Base-by-base conservation (phyloP, 2,797 vertebrate species). In the Bovichtus diacanthus region DNA sequence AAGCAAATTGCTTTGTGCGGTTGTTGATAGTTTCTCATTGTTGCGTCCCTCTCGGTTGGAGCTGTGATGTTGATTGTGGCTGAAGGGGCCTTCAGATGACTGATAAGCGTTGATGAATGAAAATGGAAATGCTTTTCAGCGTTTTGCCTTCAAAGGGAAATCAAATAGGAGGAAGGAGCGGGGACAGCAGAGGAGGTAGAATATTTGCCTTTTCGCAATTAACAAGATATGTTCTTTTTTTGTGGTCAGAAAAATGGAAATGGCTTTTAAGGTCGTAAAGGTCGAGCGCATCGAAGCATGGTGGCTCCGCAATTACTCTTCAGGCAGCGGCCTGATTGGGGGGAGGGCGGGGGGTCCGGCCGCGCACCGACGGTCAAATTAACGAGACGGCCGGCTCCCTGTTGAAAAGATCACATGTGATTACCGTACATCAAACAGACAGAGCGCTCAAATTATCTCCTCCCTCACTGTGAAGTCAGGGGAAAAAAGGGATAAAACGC, bases 331-430 rank as follows among this genome's bases (percentile, higher is more conserved):
- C 38, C 70, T 84, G 87, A 88, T 87, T 81, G 87, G 59, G 61
- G 71, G 74, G 47, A 5, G 39, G 25, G 67, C 0, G 51, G 80
- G 58, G 77, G 89, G 76, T 84, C 80, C 79, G 87, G 86, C 81
- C 54, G 81, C 83, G 83, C 93, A 85, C 84, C 80, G 85, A 88
- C 82, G 88, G 85, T 87, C 85, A 92, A 93, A 94, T 94, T 91
- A 95, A 94, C 83, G 83, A 93, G 91, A 91, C 85, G 88, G 85
- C 89, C 83, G 78, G 81, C 89, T 92, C 90, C 83, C 93, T 92
- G 93, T 94, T 94, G 90, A 95, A 94, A 94, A 95, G 93, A 95
- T 95, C 94, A 94, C 90, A 94, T 92, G 90, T 94, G 93, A 94
- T 95, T 94, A 94, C 68, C 68, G 78, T 70, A 90, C 91, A 90